Percentiles rank a stretch among this genome's conserved stretches.
Evolutionary conservation across 2,113 vertebrate genomes (phyloP).

Genomic region (Passerina amoena): DNA sequence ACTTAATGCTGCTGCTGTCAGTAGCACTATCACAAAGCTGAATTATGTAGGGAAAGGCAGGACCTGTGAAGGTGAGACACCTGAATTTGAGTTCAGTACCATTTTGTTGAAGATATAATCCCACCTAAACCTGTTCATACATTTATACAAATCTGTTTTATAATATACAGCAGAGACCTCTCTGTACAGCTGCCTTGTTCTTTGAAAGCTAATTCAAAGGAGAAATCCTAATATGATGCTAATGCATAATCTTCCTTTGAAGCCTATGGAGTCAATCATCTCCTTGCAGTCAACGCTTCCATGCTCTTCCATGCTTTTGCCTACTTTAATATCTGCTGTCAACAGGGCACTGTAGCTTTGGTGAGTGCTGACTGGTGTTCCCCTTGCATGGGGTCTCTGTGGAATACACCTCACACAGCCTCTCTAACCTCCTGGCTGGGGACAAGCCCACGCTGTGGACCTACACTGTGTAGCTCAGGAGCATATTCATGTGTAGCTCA

Average conservation of each 20-base stretch:
- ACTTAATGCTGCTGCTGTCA: not conserved
- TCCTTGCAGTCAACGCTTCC: not conserved
- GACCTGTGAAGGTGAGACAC: not conserved
- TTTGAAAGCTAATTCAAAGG: not conserved
- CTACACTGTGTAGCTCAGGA: not conserved
- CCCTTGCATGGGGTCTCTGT: not conserved
- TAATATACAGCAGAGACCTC: not conserved
- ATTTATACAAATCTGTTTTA: not conserved
- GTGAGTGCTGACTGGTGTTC: not conserved
- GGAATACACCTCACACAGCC: not conserved
- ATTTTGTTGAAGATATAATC: not conserved
- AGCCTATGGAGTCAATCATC: not conserved
- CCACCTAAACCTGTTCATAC: not conserved
- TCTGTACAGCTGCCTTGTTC: not conserved
- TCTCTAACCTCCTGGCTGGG: not conserved
- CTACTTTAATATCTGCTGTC: not conserved
- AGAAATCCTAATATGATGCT: not conserved
- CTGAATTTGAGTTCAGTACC: not conserved
- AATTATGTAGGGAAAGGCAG: not conserved
- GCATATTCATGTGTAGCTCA: not conserved
- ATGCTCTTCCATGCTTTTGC: not conserved
- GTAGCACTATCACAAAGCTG: not conserved
- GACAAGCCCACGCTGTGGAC: fast-evolving
- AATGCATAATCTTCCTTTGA: not conserved
- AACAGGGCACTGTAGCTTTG: not conserved